Percentiles rank a stretch among this genome's conserved stretches.
Evolutionary conservation across 2,797 vertebrate species (phyloP).

Genomic region (Lutjanus argentimaculatus): DNA sequence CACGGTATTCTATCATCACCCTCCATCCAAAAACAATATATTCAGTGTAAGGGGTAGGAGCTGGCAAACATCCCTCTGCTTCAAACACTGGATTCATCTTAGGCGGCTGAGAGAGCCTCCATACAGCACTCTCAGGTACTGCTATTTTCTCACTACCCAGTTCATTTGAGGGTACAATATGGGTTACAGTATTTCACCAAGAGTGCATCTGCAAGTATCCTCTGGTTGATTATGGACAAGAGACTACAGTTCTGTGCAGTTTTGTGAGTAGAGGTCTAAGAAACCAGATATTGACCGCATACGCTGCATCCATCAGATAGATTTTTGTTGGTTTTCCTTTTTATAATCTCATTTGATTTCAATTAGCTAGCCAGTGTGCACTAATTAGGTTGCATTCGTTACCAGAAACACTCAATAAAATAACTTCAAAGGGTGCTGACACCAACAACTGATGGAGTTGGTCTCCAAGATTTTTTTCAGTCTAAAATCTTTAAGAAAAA

Average conservation of each 20-base stretch:
- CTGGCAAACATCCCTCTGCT: conserved; percentile 24
- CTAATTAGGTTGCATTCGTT: background rate
- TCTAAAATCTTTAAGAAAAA: background rate
- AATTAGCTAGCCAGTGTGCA: no score
- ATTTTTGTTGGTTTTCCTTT: background rate
- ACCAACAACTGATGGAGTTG: background rate
- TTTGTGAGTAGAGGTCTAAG: background rate
- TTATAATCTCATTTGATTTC: background rate
- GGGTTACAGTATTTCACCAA: background rate
- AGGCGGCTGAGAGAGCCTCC: conserved; percentile 23
- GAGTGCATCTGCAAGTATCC: background rate
- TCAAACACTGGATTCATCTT: conserved; percentile 30
- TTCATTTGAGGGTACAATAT: background rate
- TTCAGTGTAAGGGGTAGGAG: conserved; percentile 21
- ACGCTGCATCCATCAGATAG: background rate
- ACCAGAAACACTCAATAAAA: background rate
- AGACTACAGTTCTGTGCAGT: background rate
- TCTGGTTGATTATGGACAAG: background rate
- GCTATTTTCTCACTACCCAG: conserved; percentile 21
- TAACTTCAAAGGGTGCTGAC: background rate
- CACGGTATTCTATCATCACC: conserved; percentile 16
- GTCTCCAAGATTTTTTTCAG: background rate
- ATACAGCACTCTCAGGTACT: background rate
- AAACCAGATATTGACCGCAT: no score
- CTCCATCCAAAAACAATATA: conserved; percentile 49